Evolutionary conservation across 2,888 invertebrate genomes (phyloP).

Genomic region (Quadriops clusia): DNA sequence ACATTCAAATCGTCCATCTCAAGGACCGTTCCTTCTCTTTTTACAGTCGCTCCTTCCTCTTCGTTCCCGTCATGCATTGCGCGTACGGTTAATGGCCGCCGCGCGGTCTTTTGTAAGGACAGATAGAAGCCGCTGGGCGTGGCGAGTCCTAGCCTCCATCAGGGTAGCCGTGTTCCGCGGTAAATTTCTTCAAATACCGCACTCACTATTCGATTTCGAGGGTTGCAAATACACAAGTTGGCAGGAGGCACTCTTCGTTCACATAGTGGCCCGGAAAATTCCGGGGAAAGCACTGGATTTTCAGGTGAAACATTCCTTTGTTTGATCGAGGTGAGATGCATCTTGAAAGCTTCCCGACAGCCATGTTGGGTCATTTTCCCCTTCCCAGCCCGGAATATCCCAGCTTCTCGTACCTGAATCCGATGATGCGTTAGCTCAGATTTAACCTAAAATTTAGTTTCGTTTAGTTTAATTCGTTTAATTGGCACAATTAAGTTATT

Average conservation of each 20-base stretch:
- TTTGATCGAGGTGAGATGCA: slow-evolving; percentile 7
- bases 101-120: slow-evolving; percentile 27
- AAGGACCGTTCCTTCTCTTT: slow-evolving; percentile 8
- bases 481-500: no score
- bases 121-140: slow-evolving; percentile 29
- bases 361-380: slow-evolving; percentile 29
- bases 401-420: slow-evolving; percentile 11
- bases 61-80: slow-evolving; percentile 15
- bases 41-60: slow-evolving; percentile 5
- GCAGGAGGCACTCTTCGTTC: not conserved
- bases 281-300: not conserved
- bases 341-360: slow-evolving; percentile 21
- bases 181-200: slow-evolving; percentile 7
- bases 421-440: slow-evolving; percentile 9
- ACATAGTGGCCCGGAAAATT: not conserved
- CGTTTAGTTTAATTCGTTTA: slow-evolving; percentile 11
- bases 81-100: slow-evolving; percentile 20
- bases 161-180: slow-evolving; percentile 11
- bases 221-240: no score
- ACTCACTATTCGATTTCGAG: slow-evolving; percentile 5
- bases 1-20: slow-evolving; percentile 11
- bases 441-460: slow-evolving; percentile 12
- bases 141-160: slow-evolving; percentile 24
- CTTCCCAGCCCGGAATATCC: slow-evolving; percentile 20
- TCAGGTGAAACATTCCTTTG: not conserved